These are phyloP conservation scores for Galerucella pusilla DNA, from an alignment of 2,888 invertebrate genomes.

Conservation along the genomic window DNA sequence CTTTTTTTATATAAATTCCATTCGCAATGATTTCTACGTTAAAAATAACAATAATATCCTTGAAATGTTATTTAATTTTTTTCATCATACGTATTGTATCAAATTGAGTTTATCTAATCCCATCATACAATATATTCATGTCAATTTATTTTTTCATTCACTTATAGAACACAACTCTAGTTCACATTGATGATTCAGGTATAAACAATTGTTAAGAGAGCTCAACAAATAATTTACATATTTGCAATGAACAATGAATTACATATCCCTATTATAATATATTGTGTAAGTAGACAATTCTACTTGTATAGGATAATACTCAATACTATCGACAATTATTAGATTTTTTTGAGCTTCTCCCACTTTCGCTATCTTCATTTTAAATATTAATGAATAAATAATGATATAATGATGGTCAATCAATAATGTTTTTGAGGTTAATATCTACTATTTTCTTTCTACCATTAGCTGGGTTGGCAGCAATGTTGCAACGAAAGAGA, in stretches of 20 bases:
- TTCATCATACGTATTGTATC: not conserved
- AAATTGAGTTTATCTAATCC: not conserved
- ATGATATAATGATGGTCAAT: too few relatives aligned
- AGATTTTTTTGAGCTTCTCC: too few relatives aligned
- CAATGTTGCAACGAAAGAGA: too few relatives aligned
- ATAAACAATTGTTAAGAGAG: conserved; percentile 15
- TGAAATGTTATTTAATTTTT: not conserved
- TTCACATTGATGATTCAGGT: conserved; percentile 24
- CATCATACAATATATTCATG: conserved; percentile 3
- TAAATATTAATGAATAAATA: too few relatives aligned
- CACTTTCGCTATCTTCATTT: too few relatives aligned
- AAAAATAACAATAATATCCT: not conserved
- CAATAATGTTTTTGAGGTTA: too few relatives aligned
- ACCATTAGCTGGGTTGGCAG: too few relatives aligned
- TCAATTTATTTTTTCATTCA: conserved; percentile 16
- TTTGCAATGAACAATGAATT: not conserved
- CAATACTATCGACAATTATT: too few relatives aligned
- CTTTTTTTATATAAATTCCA: not conserved
- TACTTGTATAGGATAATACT: too few relatives aligned
- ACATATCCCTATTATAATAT: too few relatives aligned
- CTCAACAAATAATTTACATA: conserved; percentile 13
- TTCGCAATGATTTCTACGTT: not conserved
- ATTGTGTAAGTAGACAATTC: too few relatives aligned
- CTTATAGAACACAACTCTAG: conserved; percentile 2
- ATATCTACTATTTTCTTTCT: too few relatives aligned